Evolutionary conservation across 2,888 invertebrate species (phyloP).

Genomic region (Herminia tarsipennalis): DNA sequence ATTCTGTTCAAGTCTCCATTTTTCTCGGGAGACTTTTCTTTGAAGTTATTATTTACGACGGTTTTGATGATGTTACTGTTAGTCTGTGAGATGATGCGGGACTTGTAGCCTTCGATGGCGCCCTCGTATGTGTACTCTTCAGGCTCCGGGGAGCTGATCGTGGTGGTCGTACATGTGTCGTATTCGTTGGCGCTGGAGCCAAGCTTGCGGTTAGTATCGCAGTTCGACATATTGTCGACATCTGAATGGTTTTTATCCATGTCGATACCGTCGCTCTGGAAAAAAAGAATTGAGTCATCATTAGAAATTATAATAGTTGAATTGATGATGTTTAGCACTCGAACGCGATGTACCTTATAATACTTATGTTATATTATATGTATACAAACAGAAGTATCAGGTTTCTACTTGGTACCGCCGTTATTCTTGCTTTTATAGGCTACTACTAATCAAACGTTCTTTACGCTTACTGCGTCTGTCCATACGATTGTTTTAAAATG

Average conservation of each 20-base stretch:
- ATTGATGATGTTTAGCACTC: no score
- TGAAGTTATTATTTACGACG: slow-evolving; percentile 74
- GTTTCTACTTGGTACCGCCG: no score
- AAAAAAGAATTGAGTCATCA: slow-evolving; percentile 36
- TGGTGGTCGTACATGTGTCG: slow-evolving; percentile 89
- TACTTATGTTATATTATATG: no score
- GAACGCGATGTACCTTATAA: no score
- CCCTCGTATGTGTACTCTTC: slow-evolving; percentile 95
- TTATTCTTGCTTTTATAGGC: no score
- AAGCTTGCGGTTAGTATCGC: slow-evolving; percentile 77
- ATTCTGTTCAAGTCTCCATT: slow-evolving; percentile 78
- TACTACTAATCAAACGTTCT: no score
- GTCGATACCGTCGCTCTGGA: slow-evolving; percentile 87
- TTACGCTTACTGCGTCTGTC: no score
- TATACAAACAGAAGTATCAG: no score
- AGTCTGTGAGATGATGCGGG: slow-evolving; percentile 89
- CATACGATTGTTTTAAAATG: no score
- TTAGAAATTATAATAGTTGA: no score
- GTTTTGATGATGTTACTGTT: slow-evolving; percentile 78
- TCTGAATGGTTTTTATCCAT: slow-evolving; percentile 83
- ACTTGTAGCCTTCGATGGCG: slow-evolving; percentile 94
- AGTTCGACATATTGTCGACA: slow-evolving; percentile 79
- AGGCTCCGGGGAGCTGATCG: slow-evolving; percentile 89
- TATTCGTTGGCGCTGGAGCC: slow-evolving; percentile 86
- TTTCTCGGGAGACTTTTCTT: slow-evolving; percentile 79